Base-by-base conservation (phyloP, 2,113 vertebrate species). In the Ramphastos sulfuratus region DNA sequence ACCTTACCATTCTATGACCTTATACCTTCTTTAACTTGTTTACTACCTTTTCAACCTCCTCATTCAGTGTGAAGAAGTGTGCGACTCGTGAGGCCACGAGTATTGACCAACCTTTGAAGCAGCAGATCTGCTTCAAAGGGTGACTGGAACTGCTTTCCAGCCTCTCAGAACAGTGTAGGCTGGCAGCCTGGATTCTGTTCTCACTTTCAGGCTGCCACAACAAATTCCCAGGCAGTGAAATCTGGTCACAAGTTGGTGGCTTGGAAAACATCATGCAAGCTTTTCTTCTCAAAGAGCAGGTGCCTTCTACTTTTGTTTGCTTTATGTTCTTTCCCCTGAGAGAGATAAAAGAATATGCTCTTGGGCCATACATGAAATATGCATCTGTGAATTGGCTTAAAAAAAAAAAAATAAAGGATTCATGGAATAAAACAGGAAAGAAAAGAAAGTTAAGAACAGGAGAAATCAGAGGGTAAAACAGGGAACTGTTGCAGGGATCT, bases 11-110 rank as follows among this genome's bases (percentile, higher is more conserved):
- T 37, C 37, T 37, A 37, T 37, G 37, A 64, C 64, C 61, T 87
- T 55, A 35, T 23, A 58, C 70, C 79, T 90, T 83, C 85, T 48
- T 83, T 61, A 33, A 54, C 85, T 86, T 83, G 75, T 90, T 95
- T 85, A 65, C 79, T 72, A 77, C 23, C 58, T 13, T 83, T 71
- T 54, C 82, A 92, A 12, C 37, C 54, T 90, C 79, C 44, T 95
- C 69, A 71, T 91, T 94, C 83, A 33, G 65, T 16, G 42, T 31
- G 54, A 28, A 25, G 59, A 72, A 44, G 80, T 85, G 39, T 50
- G 87, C 65, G 88, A 56, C 48, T 69, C 65, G 75, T 44, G 56
- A 75, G 64, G 71, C 25, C 15, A 9, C 71, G 79, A 89, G 42
- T 42, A 42, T 15, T 42, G 42, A 42, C 13, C 42, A 87, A 50